Percentiles rank a stretch among this genome's conserved stretches.
Conservation (phyloP, 2,888 invertebrate species). For the Philhelius pedissequus region DNA sequence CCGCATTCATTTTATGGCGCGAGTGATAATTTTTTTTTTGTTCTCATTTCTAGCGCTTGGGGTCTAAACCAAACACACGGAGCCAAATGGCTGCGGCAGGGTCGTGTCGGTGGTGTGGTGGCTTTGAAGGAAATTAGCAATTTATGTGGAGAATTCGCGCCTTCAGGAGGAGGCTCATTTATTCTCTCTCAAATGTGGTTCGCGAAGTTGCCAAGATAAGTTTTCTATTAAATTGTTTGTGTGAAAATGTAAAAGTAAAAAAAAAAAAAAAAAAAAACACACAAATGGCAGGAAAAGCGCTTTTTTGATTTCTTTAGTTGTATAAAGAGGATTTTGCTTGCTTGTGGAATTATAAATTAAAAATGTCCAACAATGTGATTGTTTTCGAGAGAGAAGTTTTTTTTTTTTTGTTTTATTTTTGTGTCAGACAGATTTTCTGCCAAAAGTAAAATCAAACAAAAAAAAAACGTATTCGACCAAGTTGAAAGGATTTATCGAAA, state of each 20-base stretch:
- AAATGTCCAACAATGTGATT: slow-evolving; percentile 60
- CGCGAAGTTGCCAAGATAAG: slow-evolving; percentile 60
- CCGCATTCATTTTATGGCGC: slow-evolving; percentile 42
- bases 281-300: slow-evolving; percentile 24
- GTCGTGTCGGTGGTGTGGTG: neutral
- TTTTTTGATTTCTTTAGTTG: slow-evolving; percentile 50
- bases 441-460: neutral
- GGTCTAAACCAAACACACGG: neutral
- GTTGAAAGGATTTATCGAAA: slow-evolving; percentile 37
- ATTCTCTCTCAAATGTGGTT: slow-evolving; percentile 38
- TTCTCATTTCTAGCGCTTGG: neutral
- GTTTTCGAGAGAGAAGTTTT: slow-evolving; percentile 46
- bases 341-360: slow-evolving; percentile 49
- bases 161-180: slow-evolving; percentile 32
- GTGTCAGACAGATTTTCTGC: slow-evolving; percentile 46
- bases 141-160: slow-evolving; percentile 53
- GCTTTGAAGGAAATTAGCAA: slow-evolving; percentile 60
- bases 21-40: slow-evolving; percentile 14
- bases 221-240: slow-evolving; percentile 58
- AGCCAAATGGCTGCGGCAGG: neutral
- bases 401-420: slow-evolving; percentile 40
- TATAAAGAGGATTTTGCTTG: neutral
- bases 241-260: slow-evolving; percentile 7
- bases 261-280: slow-evolving; percentile 17
- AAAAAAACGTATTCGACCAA: neutral